phyloP scores from a whole-genome alignment of 2,888 invertebrate genomes.

The Girardia tigrina region DNA sequence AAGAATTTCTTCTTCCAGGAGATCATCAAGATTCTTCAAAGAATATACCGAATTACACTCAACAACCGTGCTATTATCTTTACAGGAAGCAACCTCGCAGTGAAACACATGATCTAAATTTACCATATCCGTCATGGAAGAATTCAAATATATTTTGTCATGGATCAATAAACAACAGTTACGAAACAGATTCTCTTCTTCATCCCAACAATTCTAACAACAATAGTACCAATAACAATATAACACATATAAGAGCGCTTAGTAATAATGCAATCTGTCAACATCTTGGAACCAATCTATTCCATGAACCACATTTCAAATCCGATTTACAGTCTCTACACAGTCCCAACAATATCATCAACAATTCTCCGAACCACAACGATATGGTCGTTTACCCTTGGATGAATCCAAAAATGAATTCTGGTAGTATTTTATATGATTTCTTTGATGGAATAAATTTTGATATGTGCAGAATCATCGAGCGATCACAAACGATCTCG shows the following conservation, averaged over 20 bases:
- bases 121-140: constrained; percentile 1
- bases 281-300: constrained; percentile 6
- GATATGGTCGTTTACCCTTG: constrained; percentile 35
- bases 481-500: constrained; percentile 34
- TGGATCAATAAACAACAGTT: background rate
- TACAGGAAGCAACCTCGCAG: background rate
- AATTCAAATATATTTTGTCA: background rate
- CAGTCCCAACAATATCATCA: constrained; percentile 4
- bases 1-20: background rate
- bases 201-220: background rate
- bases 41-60: background rate
- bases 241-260: background rate
- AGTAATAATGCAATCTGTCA: constrained; percentile 8
- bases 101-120: constrained; percentile 1
- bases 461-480: background rate
- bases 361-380: background rate
- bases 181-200: background rate
- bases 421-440: background rate
- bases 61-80: background rate
- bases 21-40: background rate
- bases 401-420: constrained; percentile 35
- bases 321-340: constrained; percentile 1
- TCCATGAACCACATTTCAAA: background rate
- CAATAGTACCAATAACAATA: background rate
- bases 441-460: background rate